Evolutionary conservation across 1,140 invertebrate species (phyloP).

Genomic region (Ladona fulva): DNA sequence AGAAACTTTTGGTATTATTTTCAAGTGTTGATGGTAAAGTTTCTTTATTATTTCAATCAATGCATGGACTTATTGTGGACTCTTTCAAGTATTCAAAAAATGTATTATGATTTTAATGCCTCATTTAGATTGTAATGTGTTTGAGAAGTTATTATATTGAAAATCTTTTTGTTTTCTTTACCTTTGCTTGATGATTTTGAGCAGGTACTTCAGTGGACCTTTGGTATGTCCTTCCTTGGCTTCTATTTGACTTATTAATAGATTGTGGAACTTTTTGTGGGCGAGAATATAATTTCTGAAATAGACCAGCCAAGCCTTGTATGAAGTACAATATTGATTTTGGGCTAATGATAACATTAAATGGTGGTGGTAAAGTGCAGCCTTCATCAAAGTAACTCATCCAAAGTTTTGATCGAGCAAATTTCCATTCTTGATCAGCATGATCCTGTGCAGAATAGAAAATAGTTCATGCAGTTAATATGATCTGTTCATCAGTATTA

Average conservation of each 20-base stretch:
- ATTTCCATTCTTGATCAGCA: slow-evolving; percentile 51
- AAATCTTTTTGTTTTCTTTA: no score
- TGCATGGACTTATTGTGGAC: no score
- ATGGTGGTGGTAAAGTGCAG: slow-evolving; percentile 45
- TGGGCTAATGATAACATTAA: slow-evolving; percentile 48
- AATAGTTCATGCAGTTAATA: background rate
- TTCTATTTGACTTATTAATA: background rate
- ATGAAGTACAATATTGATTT: slow-evolving; percentile 42
- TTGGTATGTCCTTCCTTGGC: background rate
- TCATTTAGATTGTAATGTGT: no score
- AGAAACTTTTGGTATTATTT: no score
- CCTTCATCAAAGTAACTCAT: slow-evolving; percentile 50
- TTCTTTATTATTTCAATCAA: no score
- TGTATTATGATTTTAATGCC: no score
- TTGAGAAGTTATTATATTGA: no score
- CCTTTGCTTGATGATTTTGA: no score
- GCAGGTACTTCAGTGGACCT: no score
- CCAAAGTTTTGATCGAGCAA: slow-evolving; percentile 48
- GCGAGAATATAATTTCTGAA: slow-evolving; percentile 23
- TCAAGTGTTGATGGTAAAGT: no score
- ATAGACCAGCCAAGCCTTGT: slow-evolving; percentile 27
- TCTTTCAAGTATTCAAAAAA: no score
- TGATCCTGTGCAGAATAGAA: slow-evolving; percentile 38
- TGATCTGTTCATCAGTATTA: no score
- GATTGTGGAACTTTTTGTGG: slow-evolving; percentile 11